Evolutionary conservation across 2,888 invertebrate genomes (phyloP), one percentile per base, ranked within the genome.

Genomic region (Eucriotettix oculatus): DNA sequence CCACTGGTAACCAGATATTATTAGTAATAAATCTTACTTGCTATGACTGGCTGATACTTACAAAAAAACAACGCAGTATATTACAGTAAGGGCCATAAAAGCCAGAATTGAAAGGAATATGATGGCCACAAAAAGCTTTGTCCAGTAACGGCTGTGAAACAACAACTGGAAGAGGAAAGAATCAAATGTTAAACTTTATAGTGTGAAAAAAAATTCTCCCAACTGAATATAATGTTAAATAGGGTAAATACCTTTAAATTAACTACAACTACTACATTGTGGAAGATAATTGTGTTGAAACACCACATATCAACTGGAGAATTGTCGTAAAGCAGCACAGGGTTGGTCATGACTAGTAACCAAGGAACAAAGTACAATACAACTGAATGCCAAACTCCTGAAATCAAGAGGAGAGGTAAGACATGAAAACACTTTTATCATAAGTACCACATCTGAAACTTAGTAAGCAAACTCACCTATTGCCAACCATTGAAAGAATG

Each of bases 381-480:
- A 9, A 78, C 61, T 0, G 84, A 76, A 68, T 88, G 87, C 75
- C 85, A 86, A 0, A 81, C 64, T 7, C 79, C 84, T 64, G 77
- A 69, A 12, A 68, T 29, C 29, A 29, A 29, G 7, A 5, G 29
- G 29, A 29, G 7, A 5, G 14, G 5, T 54, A 9, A 16, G 7
- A 14, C 3, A 16, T n/a, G 2, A 48, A 48, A 48, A 5, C 5
- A 48, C 9, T 14, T 48, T 48, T 9, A 48, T 48, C 12, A 48
- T 29, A 55, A 40, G 9, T 14, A 55, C 14, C 10, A 5, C 14
- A 14, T 40, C 9, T 41, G n/a, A 29, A 42, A 14, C 1, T 14
- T 14, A 41, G 16, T n/a, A 1, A 42, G 17, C 12, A 16, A 14
- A 41, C 14, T 16, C 12, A 54, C 54, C 16, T 54, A 16, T 17